Evolutionary conservation across 1,140 invertebrate species (phyloP).

Genomic region (Eubasilissa regina): DNA sequence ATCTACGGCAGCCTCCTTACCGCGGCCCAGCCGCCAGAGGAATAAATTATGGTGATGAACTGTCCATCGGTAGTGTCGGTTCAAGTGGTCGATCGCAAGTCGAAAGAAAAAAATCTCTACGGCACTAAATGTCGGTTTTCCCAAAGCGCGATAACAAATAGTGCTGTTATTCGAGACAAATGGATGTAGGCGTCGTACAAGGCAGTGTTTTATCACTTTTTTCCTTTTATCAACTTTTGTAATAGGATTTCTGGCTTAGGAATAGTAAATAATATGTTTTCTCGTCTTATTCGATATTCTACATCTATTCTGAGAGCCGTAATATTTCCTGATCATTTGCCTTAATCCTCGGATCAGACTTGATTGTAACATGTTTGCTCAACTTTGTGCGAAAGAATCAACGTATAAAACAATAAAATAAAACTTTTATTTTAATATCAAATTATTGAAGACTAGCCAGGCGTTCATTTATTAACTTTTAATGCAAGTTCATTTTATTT

Average conservation of each 20-base stretch:
- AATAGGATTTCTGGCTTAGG: conserved; percentile 2
- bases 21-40: background rate
- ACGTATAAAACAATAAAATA: too few species aligned
- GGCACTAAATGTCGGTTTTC: conserved; percentile 12
- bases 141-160: conserved; percentile 8
- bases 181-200: background rate
- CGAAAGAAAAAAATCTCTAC: conserved; percentile 6
- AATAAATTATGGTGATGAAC: conserved; percentile 28
- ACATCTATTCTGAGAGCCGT: background rate
- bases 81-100: background rate
- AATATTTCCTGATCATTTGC: background rate
- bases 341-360: background rate
- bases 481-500: too few species aligned
- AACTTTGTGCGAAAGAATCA: too few species aligned
- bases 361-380: too few species aligned
- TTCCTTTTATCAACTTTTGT: background rate
- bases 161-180: conserved; percentile 19
- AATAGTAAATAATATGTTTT: conserved; percentile 9
- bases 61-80: background rate
- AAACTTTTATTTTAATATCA: too few species aligned
- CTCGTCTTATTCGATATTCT: background rate
- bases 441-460: too few species aligned
- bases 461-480: too few species aligned
- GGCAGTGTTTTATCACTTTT: conserved; percentile 21
- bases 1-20: too few species aligned